Conservation (phyloP, 2,113 vertebrate genomes). For the Todiramphus saurophagus region DNA sequence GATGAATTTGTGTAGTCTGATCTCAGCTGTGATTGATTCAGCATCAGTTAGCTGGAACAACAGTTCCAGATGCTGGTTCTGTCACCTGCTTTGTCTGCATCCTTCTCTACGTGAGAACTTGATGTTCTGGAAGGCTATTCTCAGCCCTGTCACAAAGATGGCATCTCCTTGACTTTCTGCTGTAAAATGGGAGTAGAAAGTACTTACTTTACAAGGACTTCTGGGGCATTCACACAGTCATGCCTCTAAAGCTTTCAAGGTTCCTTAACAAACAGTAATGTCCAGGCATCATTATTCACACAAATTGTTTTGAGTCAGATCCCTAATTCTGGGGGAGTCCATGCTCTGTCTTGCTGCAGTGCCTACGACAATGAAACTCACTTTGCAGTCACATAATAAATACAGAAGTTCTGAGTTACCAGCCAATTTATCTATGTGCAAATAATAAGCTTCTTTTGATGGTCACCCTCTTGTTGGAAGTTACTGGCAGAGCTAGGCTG, state of each 20-base stretch:
- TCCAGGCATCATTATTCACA: conserved; percentile 9
- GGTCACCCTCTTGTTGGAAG: neutral
- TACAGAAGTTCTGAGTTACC: neutral
- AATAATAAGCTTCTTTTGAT: neutral
- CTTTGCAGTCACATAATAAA: neutral
- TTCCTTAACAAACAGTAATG: neutral
- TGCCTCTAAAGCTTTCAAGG: neutral
- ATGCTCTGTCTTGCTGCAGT: neutral
- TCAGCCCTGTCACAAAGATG: neutral
- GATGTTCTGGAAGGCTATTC: neutral
- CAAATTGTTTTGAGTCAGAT: neutral
- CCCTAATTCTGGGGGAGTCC: neutral
- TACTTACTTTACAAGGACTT: neutral
- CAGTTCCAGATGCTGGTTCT: neutral
- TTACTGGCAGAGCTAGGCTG: neutral
- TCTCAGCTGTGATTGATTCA: neutral
- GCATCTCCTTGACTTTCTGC: neutral
- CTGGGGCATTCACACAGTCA: neutral
- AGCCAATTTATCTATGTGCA: neutral
- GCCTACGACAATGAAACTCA: neutral
- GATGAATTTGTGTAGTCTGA: neutral
- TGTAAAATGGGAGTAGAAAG: neutral
- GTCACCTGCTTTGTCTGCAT: neutral
- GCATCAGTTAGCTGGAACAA: neutral
- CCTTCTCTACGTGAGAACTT: neutral